Evolutionary conservation across 1,140 invertebrate genomes (phyloP), one percentile per base, ranked within the genome.

Genomic region (Saxidomus purpurata): DNA sequence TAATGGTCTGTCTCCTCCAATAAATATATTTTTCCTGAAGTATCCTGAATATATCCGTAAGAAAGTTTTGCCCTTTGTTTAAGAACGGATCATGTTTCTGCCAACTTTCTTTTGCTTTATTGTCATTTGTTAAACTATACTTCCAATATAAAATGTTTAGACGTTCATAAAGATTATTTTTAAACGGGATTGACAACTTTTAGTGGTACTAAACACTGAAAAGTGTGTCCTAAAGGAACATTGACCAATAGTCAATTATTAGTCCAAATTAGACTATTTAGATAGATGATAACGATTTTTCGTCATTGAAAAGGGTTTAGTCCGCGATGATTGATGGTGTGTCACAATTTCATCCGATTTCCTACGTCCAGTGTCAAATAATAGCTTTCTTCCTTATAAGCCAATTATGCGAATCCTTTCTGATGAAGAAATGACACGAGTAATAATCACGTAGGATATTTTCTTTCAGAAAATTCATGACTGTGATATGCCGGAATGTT

Each of bases 381-480:
- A 77, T 77, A 47, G 40, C 40, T 52, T 74, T 49, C n/a, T 49
- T n/a, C 43, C 22, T 40, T 77, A 77, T 52, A 77, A 77, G 74
- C 43, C 74, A 77, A 77, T 77, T 77, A 49, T 52, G 9, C 13
- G 40, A 49, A 52, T 49, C 40, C 40, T 40, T 28, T 47, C 43
- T 77, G 19, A 49, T 22, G 43, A 77, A 77, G 40, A 77, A 77
- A 31, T 47, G 74, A 77, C 8, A 55, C 40, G 74, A 47, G 28
- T 15, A 25, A 43, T 74, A 74, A 43, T 47, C 69, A 43, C 25
- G 38, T 40, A 38, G 22, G 17, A 49, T 36, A 22, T 17, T 11
- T 25, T 22, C 87, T 82, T 61, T 83, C 87, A 43, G 87, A 63
- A 76, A 82, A 67, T 43, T n/a, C 49, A 31, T 36, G 63, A 69